Evolutionary conservation across 92 coral and sea anemone genomes (phyloP), one percentile per base, ranked within the genome.

Genomic region (Phymanthus crucifer): DNA sequence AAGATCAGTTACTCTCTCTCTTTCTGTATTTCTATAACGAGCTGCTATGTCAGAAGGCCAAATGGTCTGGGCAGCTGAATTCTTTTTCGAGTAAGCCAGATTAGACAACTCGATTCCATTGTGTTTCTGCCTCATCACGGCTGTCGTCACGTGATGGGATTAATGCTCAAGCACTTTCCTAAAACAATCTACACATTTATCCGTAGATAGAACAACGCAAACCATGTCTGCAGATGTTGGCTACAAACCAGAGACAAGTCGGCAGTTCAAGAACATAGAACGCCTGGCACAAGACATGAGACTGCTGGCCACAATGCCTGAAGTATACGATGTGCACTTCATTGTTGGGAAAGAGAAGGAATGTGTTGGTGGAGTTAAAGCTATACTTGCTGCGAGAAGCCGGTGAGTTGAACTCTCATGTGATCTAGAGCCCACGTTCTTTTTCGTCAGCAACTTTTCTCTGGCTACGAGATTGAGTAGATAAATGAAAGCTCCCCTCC

Each of bases 291-390:
- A 76, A 57, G 90, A 87, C 57, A 57, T 87, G 82, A 74, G 84
- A 32, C 90, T 72, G 78, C 86, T 87, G 71, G 80, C 83, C 68
- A 78, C 87, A 35, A 82, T 87, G 90, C 83, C 90, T 35, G 87
- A 82, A 40, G 18, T 87, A 40, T 87, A 87, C 40, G 90, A 87
- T 72, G 90, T 87, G 23, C 87, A 87, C 70, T 87, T 87, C 50
- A 58, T 81, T 43, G 87, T 87, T 45, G 90, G 90, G 12, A 77
- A 73, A 50, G 78, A 74, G 6, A 77, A 82, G 23, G 82, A 77
- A 40, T 70, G 66, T 1, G 73, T 87, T 66, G 90, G 90, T 23
- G 90, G 87, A 16, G 90, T 87, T 50, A 87, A 78, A 75, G 90
- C 90, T 40, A 82, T 87, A 54, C 78, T 87, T 16, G 90, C 90